Conservation (phyloP, 2,888 invertebrate genomes). For the Eupithecia centaureata region DNA sequence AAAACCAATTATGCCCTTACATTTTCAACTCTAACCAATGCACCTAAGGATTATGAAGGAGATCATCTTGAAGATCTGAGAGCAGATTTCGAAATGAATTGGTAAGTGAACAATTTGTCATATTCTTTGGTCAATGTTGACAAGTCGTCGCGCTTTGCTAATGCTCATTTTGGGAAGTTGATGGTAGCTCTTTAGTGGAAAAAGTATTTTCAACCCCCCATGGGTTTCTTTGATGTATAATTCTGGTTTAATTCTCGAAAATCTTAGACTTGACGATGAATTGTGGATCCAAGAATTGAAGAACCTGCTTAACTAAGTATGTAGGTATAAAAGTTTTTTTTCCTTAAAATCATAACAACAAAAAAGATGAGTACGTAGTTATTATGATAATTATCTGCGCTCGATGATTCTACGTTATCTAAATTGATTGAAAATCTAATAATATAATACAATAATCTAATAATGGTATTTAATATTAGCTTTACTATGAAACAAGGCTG, state of each 20-base stretch:
- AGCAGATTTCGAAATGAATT: conserved; percentile 45
- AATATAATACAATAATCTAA: no score
- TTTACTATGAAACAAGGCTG: no score
- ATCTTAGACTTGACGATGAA: background rate
- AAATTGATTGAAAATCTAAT: no score
- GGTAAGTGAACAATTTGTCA: conserved; percentile 77
- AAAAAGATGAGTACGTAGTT: no score
- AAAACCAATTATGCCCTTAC: conserved; percentile 26
- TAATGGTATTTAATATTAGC: no score
- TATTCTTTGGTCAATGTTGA: conserved; percentile 72
- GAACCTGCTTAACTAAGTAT: background rate
- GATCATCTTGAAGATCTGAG: conserved; percentile 19
- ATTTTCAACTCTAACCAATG: conserved; percentile 46
- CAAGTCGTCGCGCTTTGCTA: conserved; percentile 73
- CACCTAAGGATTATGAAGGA: conserved; percentile 38
- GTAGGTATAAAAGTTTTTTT: no score
- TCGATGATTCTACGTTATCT: no score
- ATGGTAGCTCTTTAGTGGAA: conserved; percentile 55
- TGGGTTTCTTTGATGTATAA: conserved; percentile 55
- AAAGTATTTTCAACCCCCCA: conserved; percentile 50
- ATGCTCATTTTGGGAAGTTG: conserved; percentile 67
- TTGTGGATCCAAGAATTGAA: background rate
- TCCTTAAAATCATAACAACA: no score
- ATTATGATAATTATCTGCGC: no score
- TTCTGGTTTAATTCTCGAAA: conserved; percentile 37